These are phyloP conservation scores for Macrotis lagotis DNA, from an alignment of 2,113 vertebrate species.

Conservation along the genomic window DNA sequence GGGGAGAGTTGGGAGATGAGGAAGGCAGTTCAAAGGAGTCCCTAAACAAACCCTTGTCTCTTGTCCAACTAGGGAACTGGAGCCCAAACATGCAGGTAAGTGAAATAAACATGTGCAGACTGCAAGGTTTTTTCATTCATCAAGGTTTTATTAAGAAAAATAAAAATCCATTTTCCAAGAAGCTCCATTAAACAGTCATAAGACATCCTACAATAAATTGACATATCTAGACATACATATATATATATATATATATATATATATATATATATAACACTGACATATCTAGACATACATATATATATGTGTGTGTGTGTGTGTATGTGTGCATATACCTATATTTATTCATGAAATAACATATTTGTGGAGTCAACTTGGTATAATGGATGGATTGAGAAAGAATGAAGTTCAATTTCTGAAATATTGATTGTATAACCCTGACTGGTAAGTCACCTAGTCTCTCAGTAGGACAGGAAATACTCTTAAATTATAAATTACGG, in stretches of 20 bases:
- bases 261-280: background rate
- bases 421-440: background rate
- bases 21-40: too few relatives aligned
- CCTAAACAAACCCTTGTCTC: too few relatives aligned
- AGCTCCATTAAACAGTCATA: background rate
- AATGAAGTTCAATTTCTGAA: background rate
- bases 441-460: background rate
- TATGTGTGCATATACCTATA: too few relatives aligned
- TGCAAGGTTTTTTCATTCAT: too few relatives aligned
- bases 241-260: background rate
- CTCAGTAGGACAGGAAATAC: background rate
- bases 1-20: conserved; percentile 21
- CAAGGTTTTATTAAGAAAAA: background rate
- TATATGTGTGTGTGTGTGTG: background rate
- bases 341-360: background rate
- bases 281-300: background rate
- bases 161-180: background rate
- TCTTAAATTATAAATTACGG: background rate
- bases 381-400: background rate
- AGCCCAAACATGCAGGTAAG: too few relatives aligned
- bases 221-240: background rate
- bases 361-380: background rate
- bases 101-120: too few relatives aligned
- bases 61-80: too few relatives aligned
- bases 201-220: background rate